Conservation (phyloP, 2,888 invertebrate genomes). For the Dolichomitus sp. region DNA sequence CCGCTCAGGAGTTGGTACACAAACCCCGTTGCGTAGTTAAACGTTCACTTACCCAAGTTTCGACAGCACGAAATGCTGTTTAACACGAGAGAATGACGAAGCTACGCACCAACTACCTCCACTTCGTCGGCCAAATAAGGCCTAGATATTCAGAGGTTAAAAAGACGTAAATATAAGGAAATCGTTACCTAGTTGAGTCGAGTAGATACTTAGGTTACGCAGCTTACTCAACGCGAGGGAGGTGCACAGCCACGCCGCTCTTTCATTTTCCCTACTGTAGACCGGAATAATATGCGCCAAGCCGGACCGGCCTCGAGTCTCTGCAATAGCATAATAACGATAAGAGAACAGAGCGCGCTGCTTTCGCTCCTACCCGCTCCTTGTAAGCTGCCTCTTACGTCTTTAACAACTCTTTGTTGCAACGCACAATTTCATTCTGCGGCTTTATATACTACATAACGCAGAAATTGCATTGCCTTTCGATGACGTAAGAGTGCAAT, state of each 20-base stretch:
- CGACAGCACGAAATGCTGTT: no score
- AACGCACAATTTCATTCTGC: conserved; percentile 45
- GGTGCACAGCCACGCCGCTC: background rate
- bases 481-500: conserved; percentile 39
- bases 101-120: no score
- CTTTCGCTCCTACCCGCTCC: background rate
- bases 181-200: background rate
- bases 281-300: background rate
- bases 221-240: conserved; percentile 28
- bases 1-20: no score
- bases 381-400: conserved; percentile 15
- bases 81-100: no score
- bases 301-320: conserved; percentile 18
- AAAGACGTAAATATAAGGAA: conserved; percentile 7
- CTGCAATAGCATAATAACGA: conserved; percentile 24
- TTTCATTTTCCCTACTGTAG: conserved; percentile 28
- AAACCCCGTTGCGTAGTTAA: no score
- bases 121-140: no score
- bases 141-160: background rate
- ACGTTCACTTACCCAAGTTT: no score
- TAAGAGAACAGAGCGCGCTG: background rate
- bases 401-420: conserved; percentile 38
- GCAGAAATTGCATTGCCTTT: background rate
- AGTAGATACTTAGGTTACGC: conserved; percentile 21
- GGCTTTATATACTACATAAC: background rate